Base-by-base conservation (phyloP, 2,113 vertebrate genomes). In the Pogonocichla stellata region DNA sequence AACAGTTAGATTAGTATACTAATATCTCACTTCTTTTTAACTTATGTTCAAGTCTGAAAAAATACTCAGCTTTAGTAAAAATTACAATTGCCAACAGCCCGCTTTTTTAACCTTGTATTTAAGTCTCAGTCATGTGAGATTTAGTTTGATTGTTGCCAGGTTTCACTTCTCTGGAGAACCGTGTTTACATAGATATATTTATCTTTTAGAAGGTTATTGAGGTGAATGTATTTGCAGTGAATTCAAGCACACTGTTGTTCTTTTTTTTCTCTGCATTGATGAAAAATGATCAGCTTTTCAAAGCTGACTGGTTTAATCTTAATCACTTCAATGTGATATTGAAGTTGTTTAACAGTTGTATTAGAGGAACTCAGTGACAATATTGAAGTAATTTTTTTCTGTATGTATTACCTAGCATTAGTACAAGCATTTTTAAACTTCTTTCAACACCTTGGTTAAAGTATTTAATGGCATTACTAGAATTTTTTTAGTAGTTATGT, bases 1-100 rank as follows among this genome's bases (percentile, higher is more conserved):
- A 84, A 87, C 47, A 45, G 15, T 64, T 93, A 95, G 94, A 95
- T 97, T 97, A 95, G 77, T 74, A 71, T 84, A 33, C 64, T 84
- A 84, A 72, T 81, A 75, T 67, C 45, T 93, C 69, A 71, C 83
- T 93, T 93, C 65, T 66, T 70, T 83, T 92, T 67, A 86, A 91
- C 24, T 73, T 73, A 43, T 1, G 69, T 74, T 92, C 26, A 84
- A 51, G 69, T 89, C 86, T 61, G 61, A 69, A 87, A 90, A 93
- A 95, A 91, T 79, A 71, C 28, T 94, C 19, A 19, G 36, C 29
- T 92, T 92, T 64, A 91, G 18, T 91, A 74, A 83, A 88, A 92
- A 80, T 40, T 34, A 48, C 26, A 62, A 4, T 80, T 90, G 22
- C 26, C 66, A 83, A 45, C 22, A 73, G 50, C 14, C 24, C 51